These are phyloP conservation scores for Periophthalmus modestus DNA, from an alignment of 2,113 vertebrate species.

Conservation along the genomic window DNA sequence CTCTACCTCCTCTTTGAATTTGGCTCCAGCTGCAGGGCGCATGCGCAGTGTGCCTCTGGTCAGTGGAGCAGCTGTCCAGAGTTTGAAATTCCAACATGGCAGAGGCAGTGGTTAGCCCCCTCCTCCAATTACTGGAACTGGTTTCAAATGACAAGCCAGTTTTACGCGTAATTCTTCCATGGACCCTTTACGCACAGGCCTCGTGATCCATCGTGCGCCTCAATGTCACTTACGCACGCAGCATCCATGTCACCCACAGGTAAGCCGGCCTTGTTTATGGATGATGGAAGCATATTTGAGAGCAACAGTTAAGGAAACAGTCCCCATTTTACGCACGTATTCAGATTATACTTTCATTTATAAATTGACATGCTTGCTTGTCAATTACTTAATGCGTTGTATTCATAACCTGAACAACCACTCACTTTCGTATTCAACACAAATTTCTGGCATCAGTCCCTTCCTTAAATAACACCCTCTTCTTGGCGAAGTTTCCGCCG, in stretches of 20 bases:
- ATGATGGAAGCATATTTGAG: too few species aligned
- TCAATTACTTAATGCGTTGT: not conserved
- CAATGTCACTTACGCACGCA: constrained; percentile 34
- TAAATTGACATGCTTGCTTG: not conserved
- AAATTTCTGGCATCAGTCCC: not conserved
- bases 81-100: constrained; percentile 99
- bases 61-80: constrained; percentile 95
- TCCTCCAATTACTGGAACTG: constrained; percentile 95
- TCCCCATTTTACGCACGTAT: not conserved
- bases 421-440: not conserved
- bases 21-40: constrained; percentile 87
- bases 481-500: constrained; percentile 71
- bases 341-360: not conserved
- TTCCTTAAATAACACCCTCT: constrained; percentile 57
- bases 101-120: constrained; percentile 96
- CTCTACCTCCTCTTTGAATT: constrained; percentile 86
- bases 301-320: too few species aligned
- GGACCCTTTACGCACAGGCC: constrained; percentile 76
- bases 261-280: constrained; percentile 76
- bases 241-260: constrained; percentile 86
- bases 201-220: constrained; percentile 86
- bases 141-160: constrained; percentile 89
- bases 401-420: not conserved
- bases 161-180: constrained; percentile 81
- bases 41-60: constrained; percentile 90